phyloP scores from a whole-genome alignment of 2,113 vertebrate genomes.

The Rissa tridactyla region DNA sequence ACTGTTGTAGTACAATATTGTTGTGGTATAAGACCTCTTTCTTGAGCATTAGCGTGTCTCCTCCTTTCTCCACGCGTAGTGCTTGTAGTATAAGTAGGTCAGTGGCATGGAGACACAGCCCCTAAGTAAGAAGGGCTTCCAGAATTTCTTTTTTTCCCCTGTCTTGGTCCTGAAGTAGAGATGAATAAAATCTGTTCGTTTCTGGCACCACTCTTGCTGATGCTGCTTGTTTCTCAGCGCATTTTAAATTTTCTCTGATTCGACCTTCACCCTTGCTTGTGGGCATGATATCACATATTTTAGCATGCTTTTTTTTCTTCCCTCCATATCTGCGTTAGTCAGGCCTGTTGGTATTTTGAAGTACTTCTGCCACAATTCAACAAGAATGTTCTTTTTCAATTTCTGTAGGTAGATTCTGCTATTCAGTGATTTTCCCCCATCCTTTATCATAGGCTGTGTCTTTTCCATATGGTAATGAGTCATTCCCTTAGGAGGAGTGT shows the following conservation, averaged over 20 bases:
- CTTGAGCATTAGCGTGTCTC: background rate
- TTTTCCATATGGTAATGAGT: slow-evolving; percentile 56
- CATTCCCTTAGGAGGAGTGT: slow-evolving; percentile 44
- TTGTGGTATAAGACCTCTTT: slow-evolving; percentile 51
- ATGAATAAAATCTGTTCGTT: slow-evolving; percentile 35
- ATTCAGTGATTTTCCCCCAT: background rate
- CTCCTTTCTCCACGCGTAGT: background rate
- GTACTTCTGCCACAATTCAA: slow-evolving; percentile 21
- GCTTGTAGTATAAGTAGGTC: slow-evolving; percentile 54
- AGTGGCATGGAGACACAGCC: slow-evolving; percentile 35
- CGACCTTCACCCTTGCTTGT: slow-evolving; percentile 46
- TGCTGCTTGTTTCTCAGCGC: slow-evolving; percentile 24
- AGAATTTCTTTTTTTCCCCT: background rate
- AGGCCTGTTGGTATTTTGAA: slow-evolving; percentile 20
- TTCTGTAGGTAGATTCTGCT: slow-evolving; percentile 32
- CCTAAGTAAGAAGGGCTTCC: slow-evolving; percentile 21
- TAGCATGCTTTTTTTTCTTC: background rate
- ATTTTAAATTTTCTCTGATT: slow-evolving; percentile 62
- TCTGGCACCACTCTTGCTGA: slow-evolving; percentile 43
- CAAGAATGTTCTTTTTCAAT: slow-evolving; percentile 27
- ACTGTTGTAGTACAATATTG: slow-evolving; percentile 39
- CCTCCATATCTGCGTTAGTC: background rate
- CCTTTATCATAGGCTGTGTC: slow-evolving; percentile 23
- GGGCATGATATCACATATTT: slow-evolving; percentile 40
- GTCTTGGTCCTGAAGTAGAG: slow-evolving; percentile 2